Conservation (phyloP, 2,888 invertebrate species). For the Baccha elongata region DNA sequence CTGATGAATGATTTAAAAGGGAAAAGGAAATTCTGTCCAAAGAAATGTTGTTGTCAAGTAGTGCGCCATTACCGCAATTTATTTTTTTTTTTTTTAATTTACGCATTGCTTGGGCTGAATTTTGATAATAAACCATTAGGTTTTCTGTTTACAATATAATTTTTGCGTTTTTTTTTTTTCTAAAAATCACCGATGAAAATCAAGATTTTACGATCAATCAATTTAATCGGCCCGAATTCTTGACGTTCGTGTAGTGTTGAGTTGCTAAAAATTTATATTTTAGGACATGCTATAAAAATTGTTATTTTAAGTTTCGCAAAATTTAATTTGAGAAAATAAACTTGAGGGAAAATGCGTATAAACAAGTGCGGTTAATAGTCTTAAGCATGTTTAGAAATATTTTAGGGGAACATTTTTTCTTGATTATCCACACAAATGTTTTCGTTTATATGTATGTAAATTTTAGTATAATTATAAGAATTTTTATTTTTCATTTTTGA, state of each 20-base stretch:
- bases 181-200: constrained; percentile 50
- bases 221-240: constrained; percentile 63
- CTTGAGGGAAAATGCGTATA: constrained; percentile 42
- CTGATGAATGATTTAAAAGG: constrained; percentile 40
- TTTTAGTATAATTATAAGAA: too few relatives aligned
- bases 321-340: constrained; percentile 56
- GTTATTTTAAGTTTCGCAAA: constrained; percentile 52
- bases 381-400: constrained; percentile 50
- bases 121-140: background rate
- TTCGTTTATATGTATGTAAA: too few relatives aligned
- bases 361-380: constrained; percentile 66
- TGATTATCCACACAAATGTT: background rate
- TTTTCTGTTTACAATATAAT: constrained; percentile 30
- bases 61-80: constrained; percentile 47
- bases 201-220: constrained; percentile 61
- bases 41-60: background rate
- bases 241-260: constrained; percentile 53
- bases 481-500: too few relatives aligned
- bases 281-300: constrained; percentile 31
- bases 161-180: constrained; percentile 49
- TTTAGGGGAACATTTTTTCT: constrained; percentile 1
- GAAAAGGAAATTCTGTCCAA: constrained; percentile 33
- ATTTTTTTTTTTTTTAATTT: background rate
- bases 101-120: background rate
- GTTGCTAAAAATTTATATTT: constrained; percentile 12